Conservation (phyloP, 2,797 vertebrate genomes). For the Siniperca scherzeri region DNA sequence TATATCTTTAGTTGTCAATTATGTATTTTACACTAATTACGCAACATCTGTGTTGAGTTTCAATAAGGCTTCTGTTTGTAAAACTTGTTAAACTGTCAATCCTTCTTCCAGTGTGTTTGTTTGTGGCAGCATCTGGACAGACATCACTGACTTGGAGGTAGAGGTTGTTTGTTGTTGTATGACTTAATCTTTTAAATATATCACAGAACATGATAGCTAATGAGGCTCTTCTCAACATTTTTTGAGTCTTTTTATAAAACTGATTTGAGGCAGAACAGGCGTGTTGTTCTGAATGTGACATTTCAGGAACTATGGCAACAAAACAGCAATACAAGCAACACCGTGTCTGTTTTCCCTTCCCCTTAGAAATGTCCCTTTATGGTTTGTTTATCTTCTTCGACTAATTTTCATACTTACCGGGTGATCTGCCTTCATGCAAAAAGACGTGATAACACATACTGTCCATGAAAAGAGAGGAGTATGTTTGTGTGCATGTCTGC, state of each 20-base stretch:
- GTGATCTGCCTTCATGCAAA: constrained; percentile 75
- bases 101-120: not conserved
- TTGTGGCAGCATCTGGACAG: not conserved
- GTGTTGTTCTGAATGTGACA: not conserved
- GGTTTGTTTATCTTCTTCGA: constrained; percentile 40
- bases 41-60: not conserved
- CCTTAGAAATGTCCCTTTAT: constrained; percentile 40
- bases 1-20: not conserved
- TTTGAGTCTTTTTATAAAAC: not conserved
- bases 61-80: not conserved
- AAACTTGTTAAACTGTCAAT: not conserved
- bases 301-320: constrained; percentile 38
- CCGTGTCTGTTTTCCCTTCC: constrained; percentile 24
- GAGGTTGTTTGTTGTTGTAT: not conserved
- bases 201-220: too few relatives aligned
- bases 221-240: not conserved
- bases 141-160: not conserved
- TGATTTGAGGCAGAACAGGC: not conserved
- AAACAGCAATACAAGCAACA: constrained; percentile 32
- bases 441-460: constrained; percentile 31
- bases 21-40: not conserved
- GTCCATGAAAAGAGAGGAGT: constrained; percentile 33
- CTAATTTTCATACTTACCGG: constrained; percentile 69
- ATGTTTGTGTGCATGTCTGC: not conserved
- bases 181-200: not conserved